phyloP scores from a whole-genome alignment of 2,113 vertebrate genomes.

The Rhinolophus sinicus region DNA sequence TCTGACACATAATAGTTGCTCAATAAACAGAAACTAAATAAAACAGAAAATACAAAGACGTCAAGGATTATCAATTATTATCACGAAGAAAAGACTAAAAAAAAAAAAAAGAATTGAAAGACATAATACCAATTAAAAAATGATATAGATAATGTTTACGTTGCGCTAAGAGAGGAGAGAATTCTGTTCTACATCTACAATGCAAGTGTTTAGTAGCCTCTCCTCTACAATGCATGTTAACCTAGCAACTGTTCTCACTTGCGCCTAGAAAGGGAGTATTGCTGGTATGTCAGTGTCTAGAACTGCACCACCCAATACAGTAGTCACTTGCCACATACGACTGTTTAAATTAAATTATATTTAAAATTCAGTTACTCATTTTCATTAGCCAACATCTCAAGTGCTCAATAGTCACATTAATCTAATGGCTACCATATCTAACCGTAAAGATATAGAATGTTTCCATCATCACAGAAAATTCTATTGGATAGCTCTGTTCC shows the following conservation, averaged over 20 bases:
- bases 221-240: neutral
- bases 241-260: neutral
- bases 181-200: neutral
- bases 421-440: neutral
- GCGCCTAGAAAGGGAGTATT: neutral
- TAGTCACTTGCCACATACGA: neutral
- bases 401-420: neutral
- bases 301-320: neutral
- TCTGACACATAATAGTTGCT: neutral
- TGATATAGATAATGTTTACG: neutral
- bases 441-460: neutral
- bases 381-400: neutral
- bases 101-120: neutral
- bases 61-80: neutral
- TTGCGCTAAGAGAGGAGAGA: neutral
- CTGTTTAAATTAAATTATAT: slow-evolving; percentile 8
- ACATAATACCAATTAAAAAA: neutral
- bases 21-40: neutral
- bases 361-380: neutral
- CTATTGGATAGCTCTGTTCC: neutral
- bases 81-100: neutral
- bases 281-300: neutral
- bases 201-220: neutral
- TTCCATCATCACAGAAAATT: neutral
- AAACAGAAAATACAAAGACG: neutral